Conservation (phyloP, 2,113 vertebrate species). For the Labeo rohita region DNA sequence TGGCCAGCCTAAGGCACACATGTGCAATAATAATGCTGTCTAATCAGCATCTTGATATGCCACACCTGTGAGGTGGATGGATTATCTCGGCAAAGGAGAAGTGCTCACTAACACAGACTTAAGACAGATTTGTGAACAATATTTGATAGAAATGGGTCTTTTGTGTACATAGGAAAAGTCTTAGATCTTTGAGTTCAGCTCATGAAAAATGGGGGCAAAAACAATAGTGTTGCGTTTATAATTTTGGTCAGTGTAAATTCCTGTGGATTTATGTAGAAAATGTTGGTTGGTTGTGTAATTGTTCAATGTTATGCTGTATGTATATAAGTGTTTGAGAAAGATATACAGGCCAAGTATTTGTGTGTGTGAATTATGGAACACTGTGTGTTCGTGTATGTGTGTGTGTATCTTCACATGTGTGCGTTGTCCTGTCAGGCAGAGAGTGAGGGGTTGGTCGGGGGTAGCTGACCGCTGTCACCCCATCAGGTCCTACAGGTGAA, state of each 20-base stretch:
- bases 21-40: no score
- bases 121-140: no score
- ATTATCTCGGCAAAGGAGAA: no score
- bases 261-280: background rate
- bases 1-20: no score
- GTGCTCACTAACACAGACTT: no score
- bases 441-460: slow-evolving; percentile 96
- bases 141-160: no score
- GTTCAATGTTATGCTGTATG: background rate
- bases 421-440: slow-evolving; percentile 89
- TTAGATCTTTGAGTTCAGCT: no score
- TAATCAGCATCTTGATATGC: no score
- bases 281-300: background rate
- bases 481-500: slow-evolving; percentile 78
- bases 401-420: slow-evolving; percentile 59
- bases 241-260: background rate
- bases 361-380: slow-evolving; percentile 6
- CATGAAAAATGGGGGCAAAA: no score
- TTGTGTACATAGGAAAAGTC: no score
- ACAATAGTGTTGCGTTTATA: no score
- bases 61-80: no score
- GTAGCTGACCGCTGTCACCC: slow-evolving; percentile 92
- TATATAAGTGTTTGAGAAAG: slow-evolving; percentile 14
- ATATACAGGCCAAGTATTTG: slow-evolving; percentile 32
- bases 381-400: slow-evolving; percentile 25